Evolutionary conservation across 2,797 vertebrate species (phyloP), one percentile per base, ranked within the genome.

Genomic region (Yasuhikotakia modesta): DNA sequence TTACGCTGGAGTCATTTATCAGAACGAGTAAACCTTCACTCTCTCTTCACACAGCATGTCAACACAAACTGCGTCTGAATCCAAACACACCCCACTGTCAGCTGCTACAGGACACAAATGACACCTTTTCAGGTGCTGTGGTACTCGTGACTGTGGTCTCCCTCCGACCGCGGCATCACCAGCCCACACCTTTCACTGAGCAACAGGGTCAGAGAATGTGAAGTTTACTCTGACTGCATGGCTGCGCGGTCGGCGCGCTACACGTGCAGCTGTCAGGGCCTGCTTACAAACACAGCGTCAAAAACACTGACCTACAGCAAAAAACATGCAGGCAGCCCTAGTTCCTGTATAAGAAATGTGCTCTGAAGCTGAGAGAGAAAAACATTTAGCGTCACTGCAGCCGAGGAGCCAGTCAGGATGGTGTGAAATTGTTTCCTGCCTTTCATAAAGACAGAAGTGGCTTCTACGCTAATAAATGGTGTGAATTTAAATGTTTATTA

Each of bases 401-500:
- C 70, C 60, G n/a, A 27, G 22, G 27, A 60, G 63, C 35, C 22
- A 2, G 13, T 27, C 22, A 80, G 63, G 19, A 67, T 69, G 57
- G 67, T 79, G 75, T 80, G 75, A 82, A 84, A 82, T 76, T 82
- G 68, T 80, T 80, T 78, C 76, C 78, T 35, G 72, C 71, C 30
- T 78, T 72, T 70, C 43, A 32, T 45, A 73, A 69, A 65, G 69
- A 58, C 12, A 35, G 22, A 43, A 46, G 60, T 57, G 43, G 48
- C 39, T 48, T 53, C 63, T 30, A 66, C 16, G 2, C 70, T 70
- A 82, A 76, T 67, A 71, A 32, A 79, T 45, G 39, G 61, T 16
- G 48, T 55, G 27, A 66, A 76, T 69, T 43, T 48, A 8, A 48
- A 73, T 5, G 21, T 76, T 63, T 57, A 76, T 80, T 66, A 58